phyloP scores from a whole-genome alignment of 37 sponge, comb jelly and placozoan species.

The Chondrilla cf. caribensis region DNA sequence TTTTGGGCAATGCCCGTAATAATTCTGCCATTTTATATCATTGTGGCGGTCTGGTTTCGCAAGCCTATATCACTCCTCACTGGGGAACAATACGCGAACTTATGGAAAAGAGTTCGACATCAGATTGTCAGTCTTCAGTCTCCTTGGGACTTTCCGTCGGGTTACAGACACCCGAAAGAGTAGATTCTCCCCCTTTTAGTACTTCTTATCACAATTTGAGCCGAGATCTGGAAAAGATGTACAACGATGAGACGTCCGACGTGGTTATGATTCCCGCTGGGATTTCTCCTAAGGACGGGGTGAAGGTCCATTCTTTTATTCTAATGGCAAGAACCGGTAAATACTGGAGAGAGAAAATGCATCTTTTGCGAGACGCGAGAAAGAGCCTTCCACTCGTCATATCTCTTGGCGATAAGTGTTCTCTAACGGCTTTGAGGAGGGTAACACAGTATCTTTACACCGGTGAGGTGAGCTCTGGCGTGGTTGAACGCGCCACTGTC shows the following conservation, averaged over 20 bases:
- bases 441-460: constrained; percentile 73
- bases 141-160: not conserved
- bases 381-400: not conserved
- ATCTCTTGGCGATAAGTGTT: not conserved
- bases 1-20: too few species aligned
- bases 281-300: not conserved
- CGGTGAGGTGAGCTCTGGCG: constrained; percentile 64
- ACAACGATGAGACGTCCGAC: constrained; percentile 29
- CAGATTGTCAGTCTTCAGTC: too few species aligned
- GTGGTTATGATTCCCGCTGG: constrained; percentile 4
- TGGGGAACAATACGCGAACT: too few species aligned
- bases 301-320: constrained; percentile 27
- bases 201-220: not conserved
- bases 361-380: not conserved
- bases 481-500: too few species aligned
- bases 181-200: not conserved
- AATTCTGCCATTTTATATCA: too few species aligned
- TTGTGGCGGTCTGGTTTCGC: too few species aligned
- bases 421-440: constrained; percentile 13
- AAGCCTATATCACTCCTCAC: too few species aligned
- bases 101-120: too few species aligned
- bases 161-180: not conserved
- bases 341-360: constrained; percentile 31
- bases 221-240: constrained; percentile 21
- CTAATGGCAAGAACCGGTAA: constrained; percentile 49